phyloP scores from a whole-genome alignment of 2,113 vertebrate species.

The Pica pica region DNA sequence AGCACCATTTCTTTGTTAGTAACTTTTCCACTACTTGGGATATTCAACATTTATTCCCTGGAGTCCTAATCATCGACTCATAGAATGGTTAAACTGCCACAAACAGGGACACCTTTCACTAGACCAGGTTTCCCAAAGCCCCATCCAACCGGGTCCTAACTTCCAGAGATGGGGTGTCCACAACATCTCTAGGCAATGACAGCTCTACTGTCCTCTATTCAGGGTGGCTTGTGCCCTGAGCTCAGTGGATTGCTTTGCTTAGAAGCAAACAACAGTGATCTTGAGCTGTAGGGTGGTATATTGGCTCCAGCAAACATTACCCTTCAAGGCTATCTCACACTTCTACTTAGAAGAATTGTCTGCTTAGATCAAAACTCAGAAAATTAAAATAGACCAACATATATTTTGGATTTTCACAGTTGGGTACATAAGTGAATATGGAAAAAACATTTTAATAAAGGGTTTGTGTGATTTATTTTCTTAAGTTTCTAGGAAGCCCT shows the following conservation, averaged over 20 bases:
- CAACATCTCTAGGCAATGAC: neutral
- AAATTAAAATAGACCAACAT: neutral
- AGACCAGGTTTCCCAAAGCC: neutral
- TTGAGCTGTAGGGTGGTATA: neutral
- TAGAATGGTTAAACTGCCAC: neutral
- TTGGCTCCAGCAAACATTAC: neutral
- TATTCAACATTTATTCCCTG: neutral
- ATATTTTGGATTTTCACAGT: neutral
- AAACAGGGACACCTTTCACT: neutral
- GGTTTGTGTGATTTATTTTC: neutral
- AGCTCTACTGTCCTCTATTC: neutral
- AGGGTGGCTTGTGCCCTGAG: neutral
- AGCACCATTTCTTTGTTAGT: neutral
- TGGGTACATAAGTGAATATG: neutral
- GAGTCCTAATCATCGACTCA: neutral
- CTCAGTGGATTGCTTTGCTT: neutral
- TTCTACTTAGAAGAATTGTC: neutral
- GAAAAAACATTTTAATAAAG: neutral
- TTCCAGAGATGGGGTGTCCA: neutral
- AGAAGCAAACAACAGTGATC: neutral
- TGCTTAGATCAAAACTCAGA: neutral
- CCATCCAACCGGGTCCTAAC: neutral
- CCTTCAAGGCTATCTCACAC: neutral
- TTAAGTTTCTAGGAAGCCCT: neutral
- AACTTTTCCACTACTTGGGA: neutral